Conservation (phyloP, 2,888 invertebrate species). For the Hipparchia sbordonii region DNA sequence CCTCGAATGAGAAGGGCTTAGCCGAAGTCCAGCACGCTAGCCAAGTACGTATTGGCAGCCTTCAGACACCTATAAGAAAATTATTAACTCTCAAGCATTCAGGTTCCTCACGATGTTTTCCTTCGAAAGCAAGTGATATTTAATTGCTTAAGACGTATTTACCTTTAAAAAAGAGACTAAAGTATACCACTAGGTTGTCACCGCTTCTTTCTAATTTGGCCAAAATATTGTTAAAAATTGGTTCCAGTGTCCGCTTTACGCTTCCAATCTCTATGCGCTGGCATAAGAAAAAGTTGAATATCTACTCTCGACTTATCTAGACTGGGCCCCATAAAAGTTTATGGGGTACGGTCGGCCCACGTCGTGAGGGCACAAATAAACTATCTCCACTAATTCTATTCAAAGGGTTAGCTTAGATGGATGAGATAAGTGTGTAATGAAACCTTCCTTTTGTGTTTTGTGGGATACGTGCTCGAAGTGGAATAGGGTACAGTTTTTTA, state of each 20-base stretch:
- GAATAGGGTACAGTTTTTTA: constrained; percentile 10
- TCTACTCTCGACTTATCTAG: constrained; percentile 48
- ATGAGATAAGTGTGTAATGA: constrained; percentile 29
- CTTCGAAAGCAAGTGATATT: too few relatives aligned
- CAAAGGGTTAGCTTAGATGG: constrained; percentile 51
- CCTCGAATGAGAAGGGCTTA: neutral
- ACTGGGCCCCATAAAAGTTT: constrained; percentile 61
- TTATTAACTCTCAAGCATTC: too few relatives aligned
- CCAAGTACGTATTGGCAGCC: neutral
- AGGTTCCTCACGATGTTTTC: too few relatives aligned
- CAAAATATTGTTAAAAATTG: neutral
- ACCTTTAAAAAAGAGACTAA: too few relatives aligned
- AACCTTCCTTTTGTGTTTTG: constrained; percentile 26
- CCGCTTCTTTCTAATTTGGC: too few relatives aligned
- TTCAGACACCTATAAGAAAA: neutral
- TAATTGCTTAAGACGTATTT: too few relatives aligned
- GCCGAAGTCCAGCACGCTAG: neutral
- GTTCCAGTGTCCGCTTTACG: neutral
- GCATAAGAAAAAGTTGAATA: constrained; percentile 27
- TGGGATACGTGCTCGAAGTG: neutral
- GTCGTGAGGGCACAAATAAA: constrained; percentile 35
- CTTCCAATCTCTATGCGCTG: neutral
- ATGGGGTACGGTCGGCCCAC: constrained; percentile 60
- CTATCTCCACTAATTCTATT: constrained; percentile 50
- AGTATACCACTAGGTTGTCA: too few relatives aligned